These are phyloP conservation scores for Cuniculus paca DNA, from an alignment of 2,797 vertebrate genomes.

Conservation along the genomic window DNA sequence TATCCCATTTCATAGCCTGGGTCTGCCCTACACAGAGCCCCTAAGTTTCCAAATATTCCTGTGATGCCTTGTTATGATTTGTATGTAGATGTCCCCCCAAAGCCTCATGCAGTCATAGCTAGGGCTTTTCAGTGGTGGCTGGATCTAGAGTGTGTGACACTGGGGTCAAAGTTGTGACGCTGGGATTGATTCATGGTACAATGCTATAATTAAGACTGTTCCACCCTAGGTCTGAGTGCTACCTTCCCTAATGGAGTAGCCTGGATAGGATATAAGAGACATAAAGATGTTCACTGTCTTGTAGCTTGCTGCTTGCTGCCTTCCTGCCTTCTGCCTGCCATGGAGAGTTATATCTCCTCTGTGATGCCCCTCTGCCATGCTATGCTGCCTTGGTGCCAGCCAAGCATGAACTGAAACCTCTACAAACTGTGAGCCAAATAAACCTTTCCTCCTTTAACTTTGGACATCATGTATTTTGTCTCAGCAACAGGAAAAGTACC, in stretches of 20 bases:
- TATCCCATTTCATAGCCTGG: fast-evolving
- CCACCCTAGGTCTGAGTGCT: not conserved
- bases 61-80: not conserved
- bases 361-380: not conserved
- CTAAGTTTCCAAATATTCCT: not conserved
- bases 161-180: not conserved
- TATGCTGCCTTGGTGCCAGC: not conserved
- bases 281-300: not conserved
- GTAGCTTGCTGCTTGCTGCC: not conserved
- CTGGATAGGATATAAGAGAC: not conserved
- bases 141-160: not conserved
- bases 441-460: not conserved
- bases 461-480: not conserved
- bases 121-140: not conserved
- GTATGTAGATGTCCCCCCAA: not conserved
- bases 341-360: not conserved
- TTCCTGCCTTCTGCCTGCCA: not conserved
- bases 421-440: not conserved
- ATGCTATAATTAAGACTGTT: not conserved
- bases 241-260: not conserved
- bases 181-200: not conserved
- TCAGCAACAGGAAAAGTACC: not conserved
- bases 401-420: not conserved
- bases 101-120: not conserved
- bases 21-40: fast-evolving